Percentiles rank a stretch among this genome's conserved stretches.
These are phyloP conservation scores for Pachydiplax longipennis DNA, from an alignment of 2,888 invertebrate species.

Conservation along the genomic window DNA sequence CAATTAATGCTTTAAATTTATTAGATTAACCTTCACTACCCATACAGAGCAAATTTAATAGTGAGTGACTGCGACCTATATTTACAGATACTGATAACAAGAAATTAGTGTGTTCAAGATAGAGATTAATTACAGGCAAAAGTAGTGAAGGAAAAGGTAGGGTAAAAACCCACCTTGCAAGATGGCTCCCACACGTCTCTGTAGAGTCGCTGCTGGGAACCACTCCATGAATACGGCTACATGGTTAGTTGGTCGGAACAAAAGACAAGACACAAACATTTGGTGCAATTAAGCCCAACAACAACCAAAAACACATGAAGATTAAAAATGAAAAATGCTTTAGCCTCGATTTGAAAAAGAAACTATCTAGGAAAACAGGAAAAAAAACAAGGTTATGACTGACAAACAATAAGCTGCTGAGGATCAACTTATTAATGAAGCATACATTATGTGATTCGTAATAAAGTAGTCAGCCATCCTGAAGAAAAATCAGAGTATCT, in stretches of 20 bases:
- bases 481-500: background rate
- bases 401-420: background rate
- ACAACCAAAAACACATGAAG: slow-evolving; percentile 40
- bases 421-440: background rate
- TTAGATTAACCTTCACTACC: too few species aligned
- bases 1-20: too few species aligned
- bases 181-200: slow-evolving; percentile 68
- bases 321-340: slow-evolving; percentile 32
- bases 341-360: background rate
- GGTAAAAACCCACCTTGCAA: slow-evolving; percentile 60
- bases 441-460: background rate
- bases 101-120: background rate
- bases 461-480: background rate
- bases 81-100: background rate
- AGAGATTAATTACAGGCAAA: slow-evolving; percentile 12
- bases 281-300: slow-evolving; percentile 47
- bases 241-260: slow-evolving; percentile 47
- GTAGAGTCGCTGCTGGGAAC: slow-evolving; percentile 78
- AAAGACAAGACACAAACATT: slow-evolving; percentile 49
- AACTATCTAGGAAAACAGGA: background rate
- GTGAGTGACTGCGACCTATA: too few species aligned
- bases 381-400: background rate
- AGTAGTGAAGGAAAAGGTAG: slow-evolving; percentile 18
- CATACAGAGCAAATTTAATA: too few species aligned
- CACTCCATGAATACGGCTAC: slow-evolving; percentile 84